A percentile compares a stretch with the other conserved stretches of the same genome.
Conservation (phyloP, 2,113 vertebrate species). For the Myiozetetes cayanensis region DNA sequence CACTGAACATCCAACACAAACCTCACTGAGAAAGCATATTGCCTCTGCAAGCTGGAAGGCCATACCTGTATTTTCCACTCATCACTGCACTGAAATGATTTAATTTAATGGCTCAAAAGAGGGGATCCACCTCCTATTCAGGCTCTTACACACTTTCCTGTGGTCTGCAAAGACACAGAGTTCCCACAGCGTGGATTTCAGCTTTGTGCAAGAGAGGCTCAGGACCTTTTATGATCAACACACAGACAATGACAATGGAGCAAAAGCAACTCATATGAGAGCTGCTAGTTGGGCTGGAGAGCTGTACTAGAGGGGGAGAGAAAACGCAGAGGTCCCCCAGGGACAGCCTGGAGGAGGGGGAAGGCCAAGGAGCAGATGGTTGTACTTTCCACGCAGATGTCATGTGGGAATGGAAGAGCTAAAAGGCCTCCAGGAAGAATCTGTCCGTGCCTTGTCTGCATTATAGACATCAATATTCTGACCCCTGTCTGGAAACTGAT, state of each 20-base stretch:
- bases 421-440: slow-evolving; percentile 19
- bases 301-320: background rate
- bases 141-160: background rate
- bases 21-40: background rate
- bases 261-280: background rate
- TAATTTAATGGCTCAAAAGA: background rate
- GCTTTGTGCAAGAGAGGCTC: background rate
- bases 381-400: slow-evolving; percentile 22
- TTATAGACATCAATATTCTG: background rate
- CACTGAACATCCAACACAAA: accelerated
- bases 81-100: background rate
- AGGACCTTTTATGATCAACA: background rate
- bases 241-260: background rate
- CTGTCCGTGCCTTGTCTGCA: background rate
- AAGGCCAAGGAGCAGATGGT: background rate
- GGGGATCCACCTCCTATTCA: background rate
- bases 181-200: background rate
- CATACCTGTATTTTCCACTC: background rate
- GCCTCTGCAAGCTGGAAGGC: background rate
- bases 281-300: background rate
- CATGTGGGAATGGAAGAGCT: slow-evolving; percentile 1
- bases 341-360: background rate
- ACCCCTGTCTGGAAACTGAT: background rate
- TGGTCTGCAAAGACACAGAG: accelerated
- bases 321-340: background rate